Conservation (phyloP, 2,113 vertebrate genomes). For the Procavia capensis region DNA sequence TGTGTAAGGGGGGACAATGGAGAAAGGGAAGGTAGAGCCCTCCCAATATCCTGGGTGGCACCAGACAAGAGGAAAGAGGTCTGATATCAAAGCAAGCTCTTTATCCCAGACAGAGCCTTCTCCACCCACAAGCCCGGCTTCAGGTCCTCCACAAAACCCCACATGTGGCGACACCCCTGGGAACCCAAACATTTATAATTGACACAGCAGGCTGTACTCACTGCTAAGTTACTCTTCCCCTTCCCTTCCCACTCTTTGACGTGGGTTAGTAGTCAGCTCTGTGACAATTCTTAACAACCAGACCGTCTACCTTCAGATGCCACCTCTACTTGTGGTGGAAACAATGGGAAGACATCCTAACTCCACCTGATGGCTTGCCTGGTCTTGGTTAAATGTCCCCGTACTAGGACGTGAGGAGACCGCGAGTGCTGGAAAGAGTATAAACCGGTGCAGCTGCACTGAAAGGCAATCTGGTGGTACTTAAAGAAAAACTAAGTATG, state of each 20-base stretch:
- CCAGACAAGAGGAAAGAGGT: not conserved
- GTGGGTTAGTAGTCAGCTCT: fast-evolving
- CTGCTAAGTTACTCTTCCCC: not conserved
- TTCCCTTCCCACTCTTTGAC: not conserved
- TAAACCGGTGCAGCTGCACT: not conserved
- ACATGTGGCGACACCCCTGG: fast-evolving
- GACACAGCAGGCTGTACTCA: not conserved
- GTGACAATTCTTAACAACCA: not conserved
- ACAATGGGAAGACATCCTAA: not conserved
- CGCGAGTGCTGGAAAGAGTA: not conserved
- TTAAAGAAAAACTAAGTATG: not conserved
- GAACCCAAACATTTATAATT: not conserved
- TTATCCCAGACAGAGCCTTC: not conserved
- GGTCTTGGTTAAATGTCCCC: not conserved
- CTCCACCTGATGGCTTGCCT: not conserved
- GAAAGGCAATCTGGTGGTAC: not conserved
- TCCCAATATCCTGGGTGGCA: not conserved
- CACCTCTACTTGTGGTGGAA: fast-evolving
- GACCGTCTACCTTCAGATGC: not conserved
- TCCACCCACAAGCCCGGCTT: not conserved
- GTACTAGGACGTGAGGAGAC: not conserved
- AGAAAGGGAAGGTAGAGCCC: not conserved
- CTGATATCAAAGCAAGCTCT: not conserved
- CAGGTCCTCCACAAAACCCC: not conserved
- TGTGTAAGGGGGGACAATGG: not conserved